phyloP scores from a whole-genome alignment of 1,140 invertebrate species.

The Megalopta genalis region DNA sequence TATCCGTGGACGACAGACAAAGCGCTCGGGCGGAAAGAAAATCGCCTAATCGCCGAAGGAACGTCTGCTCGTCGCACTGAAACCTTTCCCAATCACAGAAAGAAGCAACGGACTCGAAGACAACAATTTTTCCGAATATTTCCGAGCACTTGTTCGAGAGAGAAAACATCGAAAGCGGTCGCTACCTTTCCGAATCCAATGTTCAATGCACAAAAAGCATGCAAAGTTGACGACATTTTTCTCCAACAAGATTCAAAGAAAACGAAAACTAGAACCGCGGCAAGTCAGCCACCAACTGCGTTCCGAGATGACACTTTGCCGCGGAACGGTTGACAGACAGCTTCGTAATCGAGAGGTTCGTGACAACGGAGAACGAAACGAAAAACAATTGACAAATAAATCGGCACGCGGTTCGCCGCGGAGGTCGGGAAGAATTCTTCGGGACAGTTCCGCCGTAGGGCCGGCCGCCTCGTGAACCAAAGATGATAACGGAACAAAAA shows the following conservation, averaged over 20 bases:
- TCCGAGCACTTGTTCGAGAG: not conserved
- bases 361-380: not conserved
- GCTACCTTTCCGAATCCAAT: not conserved
- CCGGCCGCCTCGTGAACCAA: not conserved
- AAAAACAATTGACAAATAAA: not conserved
- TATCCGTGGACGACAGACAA: constrained; percentile 36
- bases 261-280: not conserved
- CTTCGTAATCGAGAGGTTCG: no score
- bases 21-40: constrained; percentile 10
- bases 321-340: no score
- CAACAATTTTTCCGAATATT: not conserved
- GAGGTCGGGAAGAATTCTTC: not conserved
- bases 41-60: constrained; percentile 19
- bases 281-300: no score
- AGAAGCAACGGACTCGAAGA: not conserved
- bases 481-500: not conserved
- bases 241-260: not conserved
- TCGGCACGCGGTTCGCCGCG: not conserved
- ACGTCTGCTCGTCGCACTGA: not conserved
- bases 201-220: no score
- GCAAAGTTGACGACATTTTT: not conserved
- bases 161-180: not conserved
- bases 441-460: not conserved
- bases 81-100: not conserved
- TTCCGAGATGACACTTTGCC: no score